These are phyloP conservation scores for Sebastes alutus DNA, from an alignment of 2,797 vertebrate genomes.

Conservation along the genomic window DNA sequence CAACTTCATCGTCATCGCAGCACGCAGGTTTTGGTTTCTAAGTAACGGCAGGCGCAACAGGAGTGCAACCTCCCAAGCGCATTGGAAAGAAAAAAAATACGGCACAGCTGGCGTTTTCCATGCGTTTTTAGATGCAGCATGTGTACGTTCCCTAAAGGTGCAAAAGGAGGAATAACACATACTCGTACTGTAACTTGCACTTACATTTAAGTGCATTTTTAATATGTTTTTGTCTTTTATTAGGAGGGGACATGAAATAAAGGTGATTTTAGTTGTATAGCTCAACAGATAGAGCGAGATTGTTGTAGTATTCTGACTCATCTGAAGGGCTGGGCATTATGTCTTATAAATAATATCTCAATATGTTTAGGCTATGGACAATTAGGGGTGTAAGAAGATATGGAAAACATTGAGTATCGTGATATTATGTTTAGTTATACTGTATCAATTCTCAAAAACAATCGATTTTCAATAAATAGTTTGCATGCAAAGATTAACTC, in stretches of 20 bases:
- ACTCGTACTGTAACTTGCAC: not conserved
- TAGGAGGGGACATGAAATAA: not conserved
- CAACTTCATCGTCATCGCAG: no score
- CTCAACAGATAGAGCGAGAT: not conserved
- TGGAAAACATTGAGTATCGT: rapidly evolving
- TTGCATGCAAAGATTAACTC: no score
- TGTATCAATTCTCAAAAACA: no score
- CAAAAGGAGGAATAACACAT: not conserved
- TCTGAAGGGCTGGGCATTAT: not conserved
- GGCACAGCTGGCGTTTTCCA: no score
- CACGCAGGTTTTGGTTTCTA: no score
- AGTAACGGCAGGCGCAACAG: no score
- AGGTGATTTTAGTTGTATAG: not conserved
- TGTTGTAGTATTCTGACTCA: not conserved
- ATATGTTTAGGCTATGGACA: not conserved
- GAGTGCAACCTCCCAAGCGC: no score
- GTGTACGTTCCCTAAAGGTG: not conserved
- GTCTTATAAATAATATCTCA: not conserved
- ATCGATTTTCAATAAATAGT: no score
- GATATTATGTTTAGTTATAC: no score
- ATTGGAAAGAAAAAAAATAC: no score
- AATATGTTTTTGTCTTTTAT: not conserved
- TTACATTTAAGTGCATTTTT: not conserved
- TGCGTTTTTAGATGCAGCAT: no score
- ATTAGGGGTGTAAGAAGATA: no score